phyloP scores from a whole-genome alignment of 2,888 invertebrate species.

The Rhingia campestris region DNA sequence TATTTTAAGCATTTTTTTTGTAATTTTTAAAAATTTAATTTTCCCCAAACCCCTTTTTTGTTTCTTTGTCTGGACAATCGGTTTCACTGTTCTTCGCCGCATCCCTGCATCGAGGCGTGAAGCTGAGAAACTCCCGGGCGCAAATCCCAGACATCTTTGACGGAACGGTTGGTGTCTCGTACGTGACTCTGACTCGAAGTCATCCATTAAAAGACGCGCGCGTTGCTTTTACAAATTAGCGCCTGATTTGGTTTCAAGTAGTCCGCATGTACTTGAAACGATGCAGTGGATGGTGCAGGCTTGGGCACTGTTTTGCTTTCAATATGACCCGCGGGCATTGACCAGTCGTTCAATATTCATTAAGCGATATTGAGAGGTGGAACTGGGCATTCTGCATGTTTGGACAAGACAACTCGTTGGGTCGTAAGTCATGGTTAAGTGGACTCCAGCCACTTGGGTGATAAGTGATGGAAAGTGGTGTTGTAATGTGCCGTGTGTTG shows the following conservation, averaged over 20 bases:
- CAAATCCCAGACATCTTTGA: slow-evolving; percentile 27
- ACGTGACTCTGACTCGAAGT: slow-evolving; percentile 68
- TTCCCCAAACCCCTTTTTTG: slow-evolving; percentile 5
- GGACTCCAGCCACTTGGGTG: slow-evolving; percentile 40
- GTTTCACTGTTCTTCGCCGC: slow-evolving; percentile 1
- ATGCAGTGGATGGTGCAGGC: neutral
- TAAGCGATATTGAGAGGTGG: neutral
- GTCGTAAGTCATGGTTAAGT: slow-evolving; percentile 65
- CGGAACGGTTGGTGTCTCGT: slow-evolving; percentile 22
- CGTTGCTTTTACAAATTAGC: slow-evolving; percentile 69
- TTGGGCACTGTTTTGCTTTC: slow-evolving; percentile 31
- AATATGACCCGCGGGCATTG: slow-evolving; percentile 45
- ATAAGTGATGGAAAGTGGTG: slow-evolving; percentile 66
- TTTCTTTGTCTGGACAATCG: neutral
- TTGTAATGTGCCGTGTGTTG: neutral
- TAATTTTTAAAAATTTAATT: slow-evolving; percentile 15
- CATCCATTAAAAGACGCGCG: slow-evolving; percentile 59
- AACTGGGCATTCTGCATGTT: slow-evolving; percentile 18
- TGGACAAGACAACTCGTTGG: slow-evolving; percentile 44
- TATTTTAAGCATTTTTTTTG: slow-evolving; percentile 5
- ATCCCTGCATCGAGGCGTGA: slow-evolving; percentile 24
- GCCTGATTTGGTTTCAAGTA: slow-evolving; percentile 71
- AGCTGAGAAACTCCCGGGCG: slow-evolving; percentile 1
- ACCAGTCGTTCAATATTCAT: slow-evolving; percentile 6
- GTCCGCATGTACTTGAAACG: neutral